Evolutionary conservation across 2,113 vertebrate species (phyloP), one percentile per base, ranked within the genome.

Genomic region (Arothron firmamentum): DNA sequence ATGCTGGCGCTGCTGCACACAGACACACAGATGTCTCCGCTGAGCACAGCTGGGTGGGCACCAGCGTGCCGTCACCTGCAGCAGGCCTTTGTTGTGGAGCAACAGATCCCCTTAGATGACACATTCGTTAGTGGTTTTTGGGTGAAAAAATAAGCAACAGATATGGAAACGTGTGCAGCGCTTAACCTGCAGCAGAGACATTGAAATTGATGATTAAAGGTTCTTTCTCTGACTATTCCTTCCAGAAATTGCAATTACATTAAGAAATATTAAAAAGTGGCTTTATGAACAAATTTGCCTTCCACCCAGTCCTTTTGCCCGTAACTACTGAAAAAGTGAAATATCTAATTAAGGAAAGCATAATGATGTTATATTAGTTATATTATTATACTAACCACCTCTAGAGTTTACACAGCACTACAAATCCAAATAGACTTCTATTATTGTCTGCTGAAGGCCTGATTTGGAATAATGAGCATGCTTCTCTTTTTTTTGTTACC

Each of bases 341-440:
- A 52, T 67, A 62, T 80, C 64, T 70, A 62, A 67, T 77, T 73
- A 75, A 64, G 59, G 56, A 62, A 70, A 65, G 63, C 78, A 62
- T 70, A 74, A 79, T 67, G 62, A 65, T 61, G 34, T 38, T 38
- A 38, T 4, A 12, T 12, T 72, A 18, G 25, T 38, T 38, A 16
- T 67, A 38, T 67, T 59, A 53, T 68, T 19, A 61, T 16, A n/a
- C 18, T 38, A 38, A 46, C 28, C 52, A 52, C 75, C 64, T 31
- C 12, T 38, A 38, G 34, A 38, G 34, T 38, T 38, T 54, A 10
- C 19, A 25, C 56, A 65, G 55, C 55, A 45, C 54, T 63, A 51
- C 60, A 75, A 68, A 64, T 74, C 70, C 52, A 64, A 69, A 71
- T 57, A 56, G 62, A 65, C 59, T 78, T 67, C 67, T 79, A 75